Evolutionary conservation across 2,888 invertebrate genomes (phyloP), one percentile per base, ranked within the genome.

Genomic region (Drosophila mettleri): DNA sequence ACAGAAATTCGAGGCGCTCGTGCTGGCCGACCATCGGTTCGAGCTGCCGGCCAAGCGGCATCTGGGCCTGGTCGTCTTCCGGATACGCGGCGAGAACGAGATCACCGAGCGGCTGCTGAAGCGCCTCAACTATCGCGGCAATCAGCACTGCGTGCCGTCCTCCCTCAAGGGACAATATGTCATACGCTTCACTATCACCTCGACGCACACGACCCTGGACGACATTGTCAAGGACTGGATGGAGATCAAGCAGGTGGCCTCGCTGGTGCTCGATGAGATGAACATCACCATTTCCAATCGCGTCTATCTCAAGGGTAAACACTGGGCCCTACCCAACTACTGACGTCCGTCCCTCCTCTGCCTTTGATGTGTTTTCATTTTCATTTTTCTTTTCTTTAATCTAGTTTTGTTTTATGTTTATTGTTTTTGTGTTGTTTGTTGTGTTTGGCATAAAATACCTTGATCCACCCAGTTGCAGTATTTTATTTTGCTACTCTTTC

Each of bases 81-180:
- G 98, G 31, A 93, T 99, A 7, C 94, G 94, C 24, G 97, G 98
- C 57, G 95, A 98, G 91, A 96, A 98, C 89, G 95, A 96, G 0
- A 93, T 97, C 46, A 99, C 99, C 0, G 99, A 99, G 92, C 94
- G 94, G 14, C 93, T 99, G 5, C 93, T 99, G 58, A 98, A 98
- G 91, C 94, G 95, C 0, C 92, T 99, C 55, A 99, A 99, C 90
- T 95, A 95, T 1, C 94, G 96, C 0, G 98, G 98, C 8, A 95
- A 95, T 80, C 94, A 99, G 8, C 98, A 99, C 92, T 98, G 98
- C 74, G 98, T 99, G 0, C 99, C 99, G 0, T 98, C 98, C 0
- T 96, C 97, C 61, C 94, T 99, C 64, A 98, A 98, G 89, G 96
- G 96, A 0, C 95, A 95, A 90, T 97, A 97, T 91, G 97, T 98